These are phyloP conservation scores for Tortrix viridana DNA, from an alignment of 2,888 invertebrate species.

Conservation along the genomic window DNA sequence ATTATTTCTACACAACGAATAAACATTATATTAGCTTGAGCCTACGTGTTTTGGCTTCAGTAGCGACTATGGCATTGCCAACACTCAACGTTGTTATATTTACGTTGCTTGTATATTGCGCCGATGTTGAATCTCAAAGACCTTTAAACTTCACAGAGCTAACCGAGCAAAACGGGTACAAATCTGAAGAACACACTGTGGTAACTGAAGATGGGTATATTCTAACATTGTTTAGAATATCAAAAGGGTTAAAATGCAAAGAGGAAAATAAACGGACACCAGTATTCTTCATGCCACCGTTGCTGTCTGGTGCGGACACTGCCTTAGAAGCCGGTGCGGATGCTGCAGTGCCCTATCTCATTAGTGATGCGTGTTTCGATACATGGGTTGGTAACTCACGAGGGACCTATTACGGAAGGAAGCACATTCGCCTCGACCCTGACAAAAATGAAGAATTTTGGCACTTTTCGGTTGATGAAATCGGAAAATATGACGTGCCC, in stretches of 20 bases:
- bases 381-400: constrained; percentile 33
- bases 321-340: constrained; percentile 20
- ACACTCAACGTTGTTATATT: constrained; percentile 8
- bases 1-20: too few species aligned
- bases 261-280: constrained; percentile 17
- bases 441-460: constrained; percentile 67
- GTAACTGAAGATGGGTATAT: constrained; percentile 30
- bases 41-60: constrained; percentile 5
- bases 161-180: constrained; percentile 22
- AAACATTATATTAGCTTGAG: too few species aligned
- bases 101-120: too few species aligned
- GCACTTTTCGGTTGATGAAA: constrained; percentile 88
- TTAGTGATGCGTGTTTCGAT: constrained; percentile 33
- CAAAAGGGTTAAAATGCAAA: constrained; percentile 22
- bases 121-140: neutral
- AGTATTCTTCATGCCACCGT: constrained; percentile 29
- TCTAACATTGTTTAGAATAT: constrained; percentile 23
- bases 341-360: constrained; percentile 23
- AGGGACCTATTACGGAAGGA: constrained; percentile 64
- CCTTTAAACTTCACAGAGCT: constrained; percentile 23
- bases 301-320: constrained; percentile 19
- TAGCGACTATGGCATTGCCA: constrained; percentile 9
- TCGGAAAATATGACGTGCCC: constrained; percentile 88
- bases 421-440: constrained; percentile 65
- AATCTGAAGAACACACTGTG: constrained; percentile 34